Evolutionary conservation across 2,888 invertebrate genomes (phyloP).

Genomic region (Amiota minor): DNA sequence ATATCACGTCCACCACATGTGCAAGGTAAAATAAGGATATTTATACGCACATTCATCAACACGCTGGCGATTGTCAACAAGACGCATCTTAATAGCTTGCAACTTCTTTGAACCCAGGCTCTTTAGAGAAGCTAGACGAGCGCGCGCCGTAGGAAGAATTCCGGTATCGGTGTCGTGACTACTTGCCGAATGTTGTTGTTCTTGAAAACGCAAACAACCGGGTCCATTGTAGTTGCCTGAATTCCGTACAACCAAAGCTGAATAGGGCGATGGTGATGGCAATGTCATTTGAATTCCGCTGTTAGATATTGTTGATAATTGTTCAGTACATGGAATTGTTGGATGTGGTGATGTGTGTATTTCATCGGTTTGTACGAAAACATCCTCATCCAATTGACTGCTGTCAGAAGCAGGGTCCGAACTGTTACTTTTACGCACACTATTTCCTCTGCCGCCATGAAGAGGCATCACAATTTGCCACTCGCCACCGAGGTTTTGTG

Average conservation of each 20-base stretch:
- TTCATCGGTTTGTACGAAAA: constrained; percentile 62
- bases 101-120: constrained; percentile 82
- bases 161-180: constrained; percentile 56
- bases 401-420: constrained; percentile 70
- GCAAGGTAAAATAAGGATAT: too few species aligned
- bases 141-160: constrained; percentile 73
- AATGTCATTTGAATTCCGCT: constrained; percentile 30
- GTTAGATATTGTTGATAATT: not conserved
- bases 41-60: constrained; percentile 70
- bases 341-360: constrained; percentile 37
- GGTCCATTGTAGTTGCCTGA: constrained; percentile 26
- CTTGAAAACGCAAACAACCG: constrained; percentile 53
- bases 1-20: too few species aligned
- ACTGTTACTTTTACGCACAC: constrained; percentile 61
- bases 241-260: constrained; percentile 51
- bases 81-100: constrained; percentile 78
- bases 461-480: constrained; percentile 73
- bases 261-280: constrained; percentile 60
- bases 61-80: constrained; percentile 74
- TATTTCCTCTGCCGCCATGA: constrained; percentile 54
- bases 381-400: constrained; percentile 69
- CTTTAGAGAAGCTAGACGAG: constrained; percentile 79
- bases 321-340: not conserved
- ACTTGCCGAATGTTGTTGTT: constrained; percentile 55
- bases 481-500: constrained; percentile 61